Evolutionary conservation across 2,113 vertebrate species (phyloP), one percentile per base, ranked within the genome.

Genomic region (Trochalopteron elliotii): DNA sequence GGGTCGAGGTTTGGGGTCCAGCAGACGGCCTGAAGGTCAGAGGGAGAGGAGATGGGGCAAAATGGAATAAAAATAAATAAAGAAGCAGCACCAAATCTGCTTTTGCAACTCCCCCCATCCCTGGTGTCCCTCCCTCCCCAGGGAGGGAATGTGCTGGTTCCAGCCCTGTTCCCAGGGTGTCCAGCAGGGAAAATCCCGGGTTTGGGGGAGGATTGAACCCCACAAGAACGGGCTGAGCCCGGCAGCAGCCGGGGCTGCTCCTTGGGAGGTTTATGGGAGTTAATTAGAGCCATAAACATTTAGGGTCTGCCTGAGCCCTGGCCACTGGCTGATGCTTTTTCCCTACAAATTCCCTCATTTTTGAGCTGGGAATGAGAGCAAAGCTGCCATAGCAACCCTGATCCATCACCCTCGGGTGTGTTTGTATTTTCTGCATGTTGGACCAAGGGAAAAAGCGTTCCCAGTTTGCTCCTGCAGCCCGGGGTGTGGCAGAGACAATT

Each of bases 211-310:
- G 59, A 28, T 8, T 68, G 1, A 35, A 15, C 55, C 72, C 69
- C 52, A 5, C 20, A 47, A 21, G n/a, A 67, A 61, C 0, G 11
- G 45, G 45, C 89, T 63, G 60, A 40, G 56, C 35, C 50, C 25
- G 71, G 55, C 74, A 67, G 89, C 78, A 53, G 56, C 40, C 40
- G 33, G 30, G 45, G 65, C 88, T 49, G 59, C 94, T 95, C 89
- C 89, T 6, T 82, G 86, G 91, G 94, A 92, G 91, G 91, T 96
- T 96, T 95, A 75, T 79, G 70, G 37, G 9, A 78, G 56, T 40
- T 90, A 88, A 94, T 94, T 61, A 59, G 37, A 47, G 70, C 81
- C 86, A 45, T 94, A 94, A 96, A 94, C 37, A 57, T 94, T 88
- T 90, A 67, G 79, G 61, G 71, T 24, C 89, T 70, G 47, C 12